phyloP scores from a whole-genome alignment of 2,113 vertebrate genomes.

The Solenodon paradoxus region DNA sequence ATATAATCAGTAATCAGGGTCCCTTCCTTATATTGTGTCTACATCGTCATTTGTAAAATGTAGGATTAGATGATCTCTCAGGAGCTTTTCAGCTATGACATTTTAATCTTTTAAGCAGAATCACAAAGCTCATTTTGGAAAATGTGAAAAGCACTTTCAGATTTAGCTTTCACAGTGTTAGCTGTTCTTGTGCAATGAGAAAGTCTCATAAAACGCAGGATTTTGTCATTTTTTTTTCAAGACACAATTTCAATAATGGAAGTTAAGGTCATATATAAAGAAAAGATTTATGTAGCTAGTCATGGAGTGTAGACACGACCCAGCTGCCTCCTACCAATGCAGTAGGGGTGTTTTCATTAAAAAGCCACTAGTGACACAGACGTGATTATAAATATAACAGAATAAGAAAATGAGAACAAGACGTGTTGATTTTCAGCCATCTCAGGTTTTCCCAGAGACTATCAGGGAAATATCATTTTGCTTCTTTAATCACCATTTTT shows the following conservation, averaged over 20 bases:
- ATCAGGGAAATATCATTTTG: background rate
- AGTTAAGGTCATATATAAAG: background rate
- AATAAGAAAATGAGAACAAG: background rate
- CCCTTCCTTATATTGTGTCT: background rate
- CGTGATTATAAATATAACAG: conserved; percentile 1
- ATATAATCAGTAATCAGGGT: background rate
- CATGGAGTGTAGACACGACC: background rate
- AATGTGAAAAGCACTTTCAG: background rate
- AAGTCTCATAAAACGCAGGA: background rate
- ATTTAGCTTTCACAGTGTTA: conserved; percentile 15
- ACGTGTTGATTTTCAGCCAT: background rate
- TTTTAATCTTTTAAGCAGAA: conserved; percentile 49
- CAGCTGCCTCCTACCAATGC: background rate
- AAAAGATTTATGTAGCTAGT: background rate
- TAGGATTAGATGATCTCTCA: background rate
- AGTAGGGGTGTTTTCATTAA: background rate
- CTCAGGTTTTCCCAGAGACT: background rate
- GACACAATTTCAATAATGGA: conserved; percentile 40
- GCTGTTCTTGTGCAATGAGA: conserved; percentile 23
- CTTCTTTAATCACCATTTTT: background rate
- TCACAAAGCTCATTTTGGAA: conserved; percentile 30
- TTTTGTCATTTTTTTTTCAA: conserved; percentile 36
- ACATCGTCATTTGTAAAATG: background rate
- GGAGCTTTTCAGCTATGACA: background rate
- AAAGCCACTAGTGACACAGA: background rate